Evolutionary conservation across 2,797 vertebrate species (phyloP).

Genomic region (Picus viridis): DNA sequence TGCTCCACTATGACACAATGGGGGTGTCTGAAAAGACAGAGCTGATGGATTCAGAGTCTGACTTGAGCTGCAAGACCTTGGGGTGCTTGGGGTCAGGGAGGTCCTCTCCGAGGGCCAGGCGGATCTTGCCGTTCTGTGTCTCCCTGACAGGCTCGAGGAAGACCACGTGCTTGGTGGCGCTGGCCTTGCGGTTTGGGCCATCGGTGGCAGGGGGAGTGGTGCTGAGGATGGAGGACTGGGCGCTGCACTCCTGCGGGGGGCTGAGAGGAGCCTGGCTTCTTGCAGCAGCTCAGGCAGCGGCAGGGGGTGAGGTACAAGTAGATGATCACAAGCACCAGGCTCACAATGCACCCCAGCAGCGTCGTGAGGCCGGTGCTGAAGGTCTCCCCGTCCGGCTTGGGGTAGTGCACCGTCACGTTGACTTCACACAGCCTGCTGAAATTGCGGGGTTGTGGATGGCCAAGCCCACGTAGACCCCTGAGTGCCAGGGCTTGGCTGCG

Average conservation of each 20-base stretch:
- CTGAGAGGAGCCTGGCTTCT: conserved; percentile 41
- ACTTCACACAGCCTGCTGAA: conserved; percentile 87
- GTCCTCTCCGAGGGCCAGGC: conserved; percentile 74
- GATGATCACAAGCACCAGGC: conserved; percentile 89
- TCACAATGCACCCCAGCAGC: conserved; percentile 90
- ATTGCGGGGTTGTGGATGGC: conserved; percentile 77
- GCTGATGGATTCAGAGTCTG: conserved; percentile 84
- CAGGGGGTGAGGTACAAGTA: conserved; percentile 94
- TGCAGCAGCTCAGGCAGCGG: conserved; percentile 79
- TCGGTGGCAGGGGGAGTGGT: conserved; percentile 85
- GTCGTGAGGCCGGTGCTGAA: conserved; percentile 95
- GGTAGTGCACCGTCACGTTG: conserved; percentile 84
- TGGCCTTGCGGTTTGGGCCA: conserved; percentile 87
- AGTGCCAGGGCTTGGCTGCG: conserved; percentile 73
- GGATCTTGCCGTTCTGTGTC: conserved; percentile 85
- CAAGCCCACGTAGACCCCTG: conserved; percentile 89
- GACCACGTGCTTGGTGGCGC: conserved; percentile 92
- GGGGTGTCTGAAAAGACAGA: conserved; percentile 87
- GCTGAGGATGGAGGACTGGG: conserved; percentile 90
- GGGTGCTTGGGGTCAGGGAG: conserved; percentile 67
- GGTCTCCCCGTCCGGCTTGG: conserved; percentile 61
- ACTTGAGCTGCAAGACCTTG: conserved; percentile 77
- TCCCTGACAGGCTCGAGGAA: conserved; percentile 93
- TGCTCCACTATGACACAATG: conserved; percentile 80
- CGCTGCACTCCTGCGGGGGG: conserved; percentile 85